Evolutionary conservation across 1,140 invertebrate genomes (phyloP), one percentile per base, ranked within the genome.

Genomic region (Drosophila micromelanica): DNA sequence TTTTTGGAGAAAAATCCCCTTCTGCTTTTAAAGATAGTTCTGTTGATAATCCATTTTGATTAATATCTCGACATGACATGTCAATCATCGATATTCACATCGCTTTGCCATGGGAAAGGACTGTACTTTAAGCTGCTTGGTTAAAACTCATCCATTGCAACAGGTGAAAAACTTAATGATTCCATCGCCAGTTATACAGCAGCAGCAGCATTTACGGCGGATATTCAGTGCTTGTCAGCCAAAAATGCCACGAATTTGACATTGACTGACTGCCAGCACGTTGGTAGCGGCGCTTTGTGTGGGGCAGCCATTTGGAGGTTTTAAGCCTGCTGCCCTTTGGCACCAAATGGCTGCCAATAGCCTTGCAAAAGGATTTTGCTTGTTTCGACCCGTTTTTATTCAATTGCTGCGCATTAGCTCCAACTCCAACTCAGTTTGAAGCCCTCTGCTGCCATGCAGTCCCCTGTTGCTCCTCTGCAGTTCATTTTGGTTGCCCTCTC

Each of bases 271-370:
- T 68, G 43, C 32, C 49, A 30, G 38, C 45, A 38, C 13, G 43
- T 20, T 32, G 30, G 27, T 30, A 40, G 55, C n/a, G 30, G 38
- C 9, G 11, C 17, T 15, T 23, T 68, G 32, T 43, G n/a, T 13
- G 48, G 2, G 3, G 32, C 46, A 32, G 52, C 62, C 56, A 73
- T 55, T 76, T 73, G 62, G 43, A 27, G 5, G 27, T 42, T 67
- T 72, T 61, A 62, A 75, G 35, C 75, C 32, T 35, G 49, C 13
- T 71, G 54, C 69, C 76, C 67, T 62, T 71, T 79, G 60, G 71
- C 54, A 69, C 62, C 40, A 76, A 52, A 61, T 54, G 59, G 23
- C 54, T 65, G 55, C n/a, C n/a, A n/a, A n/a, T n/a, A n/a, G n/a
- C n/a, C n/a, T n/a, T n/a, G 46, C 37, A 43, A 68, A 57, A 20